Evolutionary conservation across 2,797 vertebrate species (phyloP), one percentile per base, ranked within the genome.

Genomic region (Notolepis coatsorum): DNA sequence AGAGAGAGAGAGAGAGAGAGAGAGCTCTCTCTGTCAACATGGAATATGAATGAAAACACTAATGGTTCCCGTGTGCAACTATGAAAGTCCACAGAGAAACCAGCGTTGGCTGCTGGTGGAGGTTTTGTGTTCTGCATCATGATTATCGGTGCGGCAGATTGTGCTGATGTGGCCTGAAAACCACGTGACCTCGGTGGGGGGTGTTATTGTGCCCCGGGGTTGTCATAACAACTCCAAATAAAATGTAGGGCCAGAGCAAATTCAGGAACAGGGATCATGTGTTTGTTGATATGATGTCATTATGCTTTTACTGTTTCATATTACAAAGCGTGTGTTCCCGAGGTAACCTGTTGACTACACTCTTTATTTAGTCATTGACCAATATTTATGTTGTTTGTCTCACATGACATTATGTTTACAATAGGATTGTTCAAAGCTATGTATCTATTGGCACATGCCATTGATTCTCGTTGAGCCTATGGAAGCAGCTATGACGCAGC

Each of bases 51-150:
- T 17, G 31, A 49, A n/a, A 57, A 42, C 20, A 38, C 25, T 60
- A 45, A 56, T 42, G 5, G 2, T 66, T 64, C 65, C 39, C 48
- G 2, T 17, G 20, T 59, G 47, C 12, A 25, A 52, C 17, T 49
- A 31, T 2, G 13, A 54, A 66, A 43, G 7, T n/a, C 33, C n/a
- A 27, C n/a, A 20, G 3, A 46, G 28, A 45, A 45, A 51, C 9
- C 42, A 25, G 24, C 51, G 24, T 48, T 7, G 23, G 9, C 7
- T 7, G 3, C 10, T 20, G 30, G 45, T 13, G 12, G 23, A 27
- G 9, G 37, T 58, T 45, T 12, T 15, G 2, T 30, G 38, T 25
- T 45, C 6, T 20, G 15, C 20, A 6, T n/a, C 20, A 8, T 49
- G 56, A 30, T 30, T 38, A n/a, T 49, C 37, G 0, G 10, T 35